These are phyloP conservation scores for Gobiocypris rarus DNA, from an alignment of 2,113 vertebrate genomes.

Conservation along the genomic window DNA sequence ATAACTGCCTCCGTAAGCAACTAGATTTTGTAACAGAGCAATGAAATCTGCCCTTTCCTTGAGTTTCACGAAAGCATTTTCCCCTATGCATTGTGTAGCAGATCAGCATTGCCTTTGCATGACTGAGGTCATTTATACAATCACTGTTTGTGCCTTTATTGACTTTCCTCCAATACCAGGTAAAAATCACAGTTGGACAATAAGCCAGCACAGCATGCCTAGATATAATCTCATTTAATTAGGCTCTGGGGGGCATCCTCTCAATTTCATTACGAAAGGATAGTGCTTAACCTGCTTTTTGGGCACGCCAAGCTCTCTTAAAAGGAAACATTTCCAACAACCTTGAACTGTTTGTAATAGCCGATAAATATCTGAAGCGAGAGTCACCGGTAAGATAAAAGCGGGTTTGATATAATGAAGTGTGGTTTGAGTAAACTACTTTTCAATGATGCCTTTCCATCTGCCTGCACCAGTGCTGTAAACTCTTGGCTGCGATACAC, in stretches of 20 bases:
- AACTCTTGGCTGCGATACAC: constrained; percentile 25
- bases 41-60: background rate
- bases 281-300: constrained; percentile 57
- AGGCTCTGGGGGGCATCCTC: constrained; percentile 64
- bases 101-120: constrained; percentile 34
- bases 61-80: background rate
- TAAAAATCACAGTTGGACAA: constrained; percentile 56
- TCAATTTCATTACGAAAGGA: constrained; percentile 63
- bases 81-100: background rate
- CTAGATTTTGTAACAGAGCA: background rate
- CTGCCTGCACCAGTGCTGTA: constrained; percentile 29
- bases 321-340: constrained; percentile 69
- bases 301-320: constrained; percentile 56
- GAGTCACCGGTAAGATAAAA: constrained; percentile 62
- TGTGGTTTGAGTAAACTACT: constrained; percentile 41
- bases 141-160: constrained; percentile 39
- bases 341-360: constrained; percentile 66
- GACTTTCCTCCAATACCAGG: constrained; percentile 48
- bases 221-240: constrained; percentile 71
- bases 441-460: constrained; percentile 44
- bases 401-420: constrained; percentile 52
- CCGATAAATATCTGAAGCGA: constrained; percentile 66
- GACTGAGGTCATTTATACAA: constrained; percentile 43
- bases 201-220: constrained; percentile 37
- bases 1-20: background rate